phyloP scores from a whole-genome alignment of 2,797 vertebrate species.

The Lindbergichthys nudifrons region DNA sequence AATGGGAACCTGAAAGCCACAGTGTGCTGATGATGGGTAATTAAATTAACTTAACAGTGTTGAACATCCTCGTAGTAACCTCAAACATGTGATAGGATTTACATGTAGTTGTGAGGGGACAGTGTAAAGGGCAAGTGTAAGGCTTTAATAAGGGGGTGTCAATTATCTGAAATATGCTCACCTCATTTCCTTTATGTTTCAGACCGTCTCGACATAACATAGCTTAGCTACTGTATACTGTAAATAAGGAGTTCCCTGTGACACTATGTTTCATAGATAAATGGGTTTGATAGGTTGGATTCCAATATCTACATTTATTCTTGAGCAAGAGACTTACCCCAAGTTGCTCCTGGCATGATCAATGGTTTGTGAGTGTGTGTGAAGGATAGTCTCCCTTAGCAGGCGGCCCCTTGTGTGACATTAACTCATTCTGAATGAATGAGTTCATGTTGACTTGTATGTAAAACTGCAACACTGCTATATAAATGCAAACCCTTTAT shows the following conservation, averaged over 20 bases:
- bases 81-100: background rate
- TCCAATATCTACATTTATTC: too few species aligned
- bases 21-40: constrained; percentile 4
- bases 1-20: too few species aligned
- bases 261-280: background rate
- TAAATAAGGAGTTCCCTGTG: background rate
- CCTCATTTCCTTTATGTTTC: background rate
- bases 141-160: background rate
- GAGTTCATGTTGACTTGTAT: too few species aligned
- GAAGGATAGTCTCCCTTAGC: too few species aligned
- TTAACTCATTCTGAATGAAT: too few species aligned
- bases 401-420: too few species aligned
- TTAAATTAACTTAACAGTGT: constrained; percentile 12
- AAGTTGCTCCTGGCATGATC: too few species aligned
- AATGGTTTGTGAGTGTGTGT: too few species aligned
- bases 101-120: background rate
- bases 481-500: too few species aligned
- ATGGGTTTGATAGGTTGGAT: too few species aligned
- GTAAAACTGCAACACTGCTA: too few species aligned
- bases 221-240: background rate
- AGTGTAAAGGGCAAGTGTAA: background rate
- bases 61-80: background rate
- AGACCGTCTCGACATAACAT: background rate
- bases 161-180: background rate
- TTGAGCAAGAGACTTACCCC: too few species aligned